Evolutionary conservation across 1,140 invertebrate species (phyloP), one percentile per base, ranked within the genome.

Genomic region (Meloidogyne hapla): DNA sequence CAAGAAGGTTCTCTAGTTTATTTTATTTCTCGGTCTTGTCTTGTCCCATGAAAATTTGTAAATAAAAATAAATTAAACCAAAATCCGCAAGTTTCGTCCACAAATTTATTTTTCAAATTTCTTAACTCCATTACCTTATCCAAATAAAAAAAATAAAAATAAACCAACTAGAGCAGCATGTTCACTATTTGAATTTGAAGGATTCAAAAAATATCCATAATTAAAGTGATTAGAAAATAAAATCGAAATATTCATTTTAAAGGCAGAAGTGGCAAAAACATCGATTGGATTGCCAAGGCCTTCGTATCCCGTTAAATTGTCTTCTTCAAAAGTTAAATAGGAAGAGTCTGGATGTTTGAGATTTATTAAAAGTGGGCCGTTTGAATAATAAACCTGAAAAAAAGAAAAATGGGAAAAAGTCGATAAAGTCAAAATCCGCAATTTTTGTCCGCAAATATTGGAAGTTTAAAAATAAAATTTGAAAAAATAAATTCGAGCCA

Each of bases 231-330:
- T 81, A 75, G 87, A 84, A 75, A 84, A 83, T 77, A 80, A 83
- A 72, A 83, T 71, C 9, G 77, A 68, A 79, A 84, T 88, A 88
- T 91, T 91, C 90, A 83, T 91, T 90, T 80, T 88, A 89, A 84
- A 92, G 13, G 95, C 94, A 75, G 92, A 92, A 10, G 93, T 84
- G 8, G 94, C 94, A 90, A 99, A 98, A 13, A 92, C 91, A 82
- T 98, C 96, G 56, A 98, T 95, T 88, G 98, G 95, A 89, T 98
- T 94, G 9, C 90, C 88, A 0, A 94, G 94, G 48, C 93, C 93
- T 8, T 78, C 77, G 67, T 89, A 89, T 69, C 91, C 88, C 75
- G 92, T 93, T 9, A 88, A 80, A 42, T 90, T 88, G 0, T 0
- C 91, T 89, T 78, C 69, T 69, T 91, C 88, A 86, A 96, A 98